Base-by-base conservation (phyloP, 2,113 vertebrate species). In the Thomomys bottae region DNA sequence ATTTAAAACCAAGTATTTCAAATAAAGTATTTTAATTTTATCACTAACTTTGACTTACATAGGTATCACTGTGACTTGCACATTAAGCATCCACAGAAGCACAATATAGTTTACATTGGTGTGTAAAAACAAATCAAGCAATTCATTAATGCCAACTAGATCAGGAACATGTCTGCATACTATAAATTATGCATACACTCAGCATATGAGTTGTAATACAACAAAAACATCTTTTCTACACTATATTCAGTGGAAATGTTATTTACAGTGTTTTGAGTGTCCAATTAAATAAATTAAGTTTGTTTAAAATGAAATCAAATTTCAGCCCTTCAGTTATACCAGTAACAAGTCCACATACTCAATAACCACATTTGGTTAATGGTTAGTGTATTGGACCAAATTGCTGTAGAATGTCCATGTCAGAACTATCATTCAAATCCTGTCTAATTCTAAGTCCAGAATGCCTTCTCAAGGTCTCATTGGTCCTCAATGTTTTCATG, bases 1-100 rank as follows among this genome's bases (percentile, higher is more conserved):
- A 94, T 87, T 59, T 40, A 81, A 88, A 91, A 85, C 49, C 5
- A 76, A 94, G 84, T n/a, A 61, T 76, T 49, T 49, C 45, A 49
- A 49, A 49, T 49, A 76, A 76, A 67, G 38, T 54, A 76, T 64
- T 68, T 87, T 14, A 61, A 66, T 94, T 79, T 68, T 72, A 64
- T 67, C 49, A 78, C 28, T 28, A 82, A 34, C 40, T 72, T 64
- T 72, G 17, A 72, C 26, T 77, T 72, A 70, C 8, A 23, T 17
- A 67, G 9, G 5, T 78, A 30, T 59, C 26, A 57, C 30, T 26
- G 9, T 73, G 42, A 84, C 30, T 84, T 75, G 9, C 54, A n/a
- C 71, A 83, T 76, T 32, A 76, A 78, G 82, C 72, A 72, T 42
- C 91, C 70, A 82, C 24, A 81, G 77, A 85, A 83, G 73, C 34